Conservation (phyloP, 2,888 invertebrate genomes). For the Philereme transversata region DNA sequence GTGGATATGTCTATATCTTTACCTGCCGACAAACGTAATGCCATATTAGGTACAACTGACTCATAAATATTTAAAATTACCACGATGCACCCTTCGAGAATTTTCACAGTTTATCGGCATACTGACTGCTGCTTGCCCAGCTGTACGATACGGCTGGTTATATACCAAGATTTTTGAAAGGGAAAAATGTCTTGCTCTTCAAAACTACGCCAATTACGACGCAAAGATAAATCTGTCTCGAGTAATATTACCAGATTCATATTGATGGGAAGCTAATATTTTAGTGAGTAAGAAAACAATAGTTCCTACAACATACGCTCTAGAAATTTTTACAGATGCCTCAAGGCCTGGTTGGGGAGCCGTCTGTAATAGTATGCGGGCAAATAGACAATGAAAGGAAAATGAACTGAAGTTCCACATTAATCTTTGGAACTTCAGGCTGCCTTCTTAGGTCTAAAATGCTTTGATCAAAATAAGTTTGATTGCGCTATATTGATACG, state of each 20-base stretch:
- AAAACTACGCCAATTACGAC: slow-evolving; percentile 10
- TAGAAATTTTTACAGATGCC: slow-evolving; percentile 13
- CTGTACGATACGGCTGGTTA: background rate
- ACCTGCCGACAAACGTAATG: too few species aligned
- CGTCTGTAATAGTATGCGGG: too few species aligned
- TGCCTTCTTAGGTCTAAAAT: slow-evolving; percentile 7
- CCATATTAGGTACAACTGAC: too few species aligned
- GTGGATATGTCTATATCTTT: too few species aligned
- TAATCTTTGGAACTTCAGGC: slow-evolving; percentile 15
- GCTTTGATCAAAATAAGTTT: too few species aligned
- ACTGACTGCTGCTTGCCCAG: background rate
- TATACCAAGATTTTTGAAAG: background rate
- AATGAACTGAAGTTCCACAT: slow-evolving; percentile 10
- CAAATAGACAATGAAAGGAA: background rate
- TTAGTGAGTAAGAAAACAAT: background rate
- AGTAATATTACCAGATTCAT: slow-evolving; percentile 13
- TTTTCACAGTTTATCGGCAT: too few species aligned
- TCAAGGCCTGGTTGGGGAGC: slow-evolving; percentile 13
- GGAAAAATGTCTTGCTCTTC: background rate
- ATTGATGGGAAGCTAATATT: slow-evolving; percentile 23
- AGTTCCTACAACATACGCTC: too few species aligned
- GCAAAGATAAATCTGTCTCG: slow-evolving; percentile 4
- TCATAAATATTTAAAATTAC: too few species aligned
- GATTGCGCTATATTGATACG: slow-evolving; percentile 9
- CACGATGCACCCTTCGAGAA: too few species aligned